Percentiles rank a stretch among this genome's conserved stretches.
These are phyloP conservation scores for Motacilla alba DNA, from an alignment of 2,113 vertebrate genomes.

Conservation along the genomic window DNA sequence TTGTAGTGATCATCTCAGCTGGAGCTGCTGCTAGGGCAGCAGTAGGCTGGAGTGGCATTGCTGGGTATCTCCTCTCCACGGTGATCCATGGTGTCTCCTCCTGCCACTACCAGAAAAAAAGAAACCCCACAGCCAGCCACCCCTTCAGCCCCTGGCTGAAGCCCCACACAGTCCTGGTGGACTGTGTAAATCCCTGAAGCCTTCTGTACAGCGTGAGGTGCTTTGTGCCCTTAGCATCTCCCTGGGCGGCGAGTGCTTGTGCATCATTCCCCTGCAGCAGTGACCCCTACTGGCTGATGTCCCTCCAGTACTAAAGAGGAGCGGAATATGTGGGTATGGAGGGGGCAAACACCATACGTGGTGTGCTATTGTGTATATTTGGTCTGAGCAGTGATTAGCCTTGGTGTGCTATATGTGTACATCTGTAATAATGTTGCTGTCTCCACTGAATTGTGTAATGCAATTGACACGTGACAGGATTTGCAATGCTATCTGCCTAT, in stretches of 20 bases:
- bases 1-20: neutral
- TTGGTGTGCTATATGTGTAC: neutral
- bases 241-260: neutral
- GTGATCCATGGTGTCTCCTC: neutral
- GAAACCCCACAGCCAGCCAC: neutral
- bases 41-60: neutral
- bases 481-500: neutral
- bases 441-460: neutral
- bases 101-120: neutral
- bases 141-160: neutral
- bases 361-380: neutral
- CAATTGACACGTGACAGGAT: neutral
- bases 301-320: neutral
- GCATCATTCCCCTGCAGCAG: neutral
- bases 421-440: neutral
- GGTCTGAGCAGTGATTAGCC: neutral
- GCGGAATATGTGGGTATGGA: neutral
- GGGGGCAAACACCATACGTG: neutral
- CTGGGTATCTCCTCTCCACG: neutral
- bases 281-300: neutral
- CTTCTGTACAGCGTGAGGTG: neutral
- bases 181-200: neutral
- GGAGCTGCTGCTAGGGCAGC: neutral
- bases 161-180: neutral
- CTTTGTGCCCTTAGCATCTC: neutral